Evolutionary conservation across 2,113 vertebrate genomes (phyloP), one percentile per base, ranked within the genome.

Genomic region (Spea multiplicata): DNA sequence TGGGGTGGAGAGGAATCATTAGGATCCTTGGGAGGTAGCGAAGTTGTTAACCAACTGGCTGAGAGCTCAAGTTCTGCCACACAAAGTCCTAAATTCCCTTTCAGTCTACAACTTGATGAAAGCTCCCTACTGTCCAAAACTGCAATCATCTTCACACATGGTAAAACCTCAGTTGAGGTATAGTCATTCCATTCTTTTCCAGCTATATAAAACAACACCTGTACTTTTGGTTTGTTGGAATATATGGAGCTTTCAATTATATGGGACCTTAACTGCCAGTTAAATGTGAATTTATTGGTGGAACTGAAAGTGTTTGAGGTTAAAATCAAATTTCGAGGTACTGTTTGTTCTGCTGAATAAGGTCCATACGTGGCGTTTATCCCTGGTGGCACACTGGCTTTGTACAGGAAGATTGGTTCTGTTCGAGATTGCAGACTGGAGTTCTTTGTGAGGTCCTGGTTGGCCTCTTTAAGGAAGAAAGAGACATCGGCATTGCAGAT

Each of bases 291-390:
- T 67, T 87, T 87, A 80, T 88, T 82, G 12, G 85, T 52, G 44
- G 83, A 83, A 14, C 87, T 86, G 57, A 88, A 91, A 75, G 89
- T 86, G 0, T 89, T 85, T 4, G 91, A 80, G 0, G 91, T 83
- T 86, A 94, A 90, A 81, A 99, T 84, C 53, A 98, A 88, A 78
- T 94, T 95, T 73, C 83, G 87, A 0, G 95, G 95, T 16, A 99
- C 65, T 0, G 81, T 79, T 8, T 90, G 89, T 76, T 95, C 94
- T 0, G 88, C 88, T 0, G 92, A 92, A 81, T 95, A 86, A 70
- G 97, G 98, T 61, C 94, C 94, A 0, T 98, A 99, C 16, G 93
- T 96, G 87, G 92, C 96, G 5, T 96, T 97, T 84, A 98, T 72
- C 0, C 86, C 77, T 0, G 96, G 95, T 47, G 93, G 88, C 0